phyloP scores from a whole-genome alignment of 2,113 vertebrate species.

The Cyphomyrus plagiostoma region DNA sequence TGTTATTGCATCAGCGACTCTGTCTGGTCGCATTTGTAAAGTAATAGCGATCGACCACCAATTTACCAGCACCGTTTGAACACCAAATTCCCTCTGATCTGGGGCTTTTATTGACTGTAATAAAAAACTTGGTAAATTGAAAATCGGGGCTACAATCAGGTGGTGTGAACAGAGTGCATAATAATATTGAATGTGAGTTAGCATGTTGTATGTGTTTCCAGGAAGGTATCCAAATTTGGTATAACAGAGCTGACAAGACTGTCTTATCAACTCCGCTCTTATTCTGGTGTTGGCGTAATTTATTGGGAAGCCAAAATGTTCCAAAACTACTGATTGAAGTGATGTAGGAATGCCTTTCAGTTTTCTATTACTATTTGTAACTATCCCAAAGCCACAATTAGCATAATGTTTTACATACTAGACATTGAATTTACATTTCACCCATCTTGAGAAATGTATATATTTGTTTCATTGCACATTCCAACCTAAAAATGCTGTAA shows the following conservation, averaged over 20 bases:
- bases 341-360: not conserved
- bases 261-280: not conserved
- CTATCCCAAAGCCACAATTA: not conserved
- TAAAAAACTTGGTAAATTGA: not conserved
- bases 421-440: not conserved
- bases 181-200: not conserved
- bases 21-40: not conserved
- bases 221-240: not conserved
- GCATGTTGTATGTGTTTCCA: not conserved
- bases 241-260: no score
- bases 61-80: not conserved
- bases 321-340: not conserved
- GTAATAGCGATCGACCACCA: not conserved
- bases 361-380: not conserved
- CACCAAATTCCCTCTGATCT: not conserved
- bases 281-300: not conserved
- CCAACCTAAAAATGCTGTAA: no score
- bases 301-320: not conserved
- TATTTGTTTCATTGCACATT: no score
- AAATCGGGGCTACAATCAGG: not conserved
- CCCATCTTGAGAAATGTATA: no score
- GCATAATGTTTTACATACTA: not conserved
- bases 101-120: not conserved
- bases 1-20: not conserved
- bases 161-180: not conserved